Evolutionary conservation across 2,888 invertebrate genomes (phyloP).

Genomic region (Amphipoea lucens): DNA sequence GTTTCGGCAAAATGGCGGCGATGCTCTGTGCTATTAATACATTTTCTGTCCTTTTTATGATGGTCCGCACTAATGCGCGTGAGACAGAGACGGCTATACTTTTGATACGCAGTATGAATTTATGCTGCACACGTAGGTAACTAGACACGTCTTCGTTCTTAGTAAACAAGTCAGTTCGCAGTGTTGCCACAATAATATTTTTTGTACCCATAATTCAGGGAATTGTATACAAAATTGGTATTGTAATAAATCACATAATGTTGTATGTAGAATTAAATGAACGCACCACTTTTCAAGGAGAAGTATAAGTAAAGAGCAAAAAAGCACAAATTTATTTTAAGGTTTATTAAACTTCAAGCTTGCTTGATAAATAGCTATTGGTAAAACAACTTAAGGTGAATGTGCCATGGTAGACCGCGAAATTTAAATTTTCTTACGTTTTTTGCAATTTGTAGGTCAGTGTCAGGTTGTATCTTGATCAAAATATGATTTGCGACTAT

Average conservation of each 20-base stretch:
- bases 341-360: neutral
- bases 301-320: neutral
- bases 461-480: too few species aligned
- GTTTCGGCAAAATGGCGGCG: slow-evolving; percentile 89
- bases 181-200: slow-evolving; percentile 79
- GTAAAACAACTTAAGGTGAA: neutral
- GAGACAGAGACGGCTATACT: slow-evolving; percentile 79
- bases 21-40: slow-evolving; percentile 86
- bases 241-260: neutral
- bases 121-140: slow-evolving; percentile 87
- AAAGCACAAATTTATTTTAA: neutral
- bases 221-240: slow-evolving; percentile 3
- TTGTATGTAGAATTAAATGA: neutral
- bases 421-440: too few species aligned
- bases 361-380: neutral
- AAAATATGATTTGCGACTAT: too few species aligned
- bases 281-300: neutral
- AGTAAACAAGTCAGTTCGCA: slow-evolving; percentile 84
- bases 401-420: too few species aligned
- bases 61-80: slow-evolving; percentile 49
- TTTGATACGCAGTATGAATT: slow-evolving; percentile 81
- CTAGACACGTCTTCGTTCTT: slow-evolving; percentile 88
- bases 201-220: slow-evolving; percentile 53
- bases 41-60: slow-evolving; percentile 79
- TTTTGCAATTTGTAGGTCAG: too few species aligned